A percentile compares a stretch with the other conserved stretches of the same genome.
Conservation (phyloP, 2,797 vertebrate genomes). For the Lacerta viridis region DNA sequence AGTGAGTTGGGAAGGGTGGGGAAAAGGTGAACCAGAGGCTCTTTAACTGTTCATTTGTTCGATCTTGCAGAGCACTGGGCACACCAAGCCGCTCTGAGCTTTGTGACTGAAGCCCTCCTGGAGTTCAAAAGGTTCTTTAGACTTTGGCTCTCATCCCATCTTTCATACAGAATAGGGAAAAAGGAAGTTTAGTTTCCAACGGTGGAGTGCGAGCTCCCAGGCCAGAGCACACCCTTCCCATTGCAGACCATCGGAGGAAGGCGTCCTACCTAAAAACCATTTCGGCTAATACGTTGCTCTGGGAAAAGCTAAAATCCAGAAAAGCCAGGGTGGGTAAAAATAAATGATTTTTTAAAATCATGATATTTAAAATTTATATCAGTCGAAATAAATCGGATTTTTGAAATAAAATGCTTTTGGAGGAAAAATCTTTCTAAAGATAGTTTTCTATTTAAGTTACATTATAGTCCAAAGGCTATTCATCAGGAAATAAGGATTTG, state of each 20-base stretch:
- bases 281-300: neutral
- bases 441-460: too few relatives aligned
- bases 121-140: conserved; percentile 21
- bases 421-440: too few relatives aligned
- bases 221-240: conserved; percentile 9
- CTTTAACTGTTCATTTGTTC: neutral
- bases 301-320: neutral
- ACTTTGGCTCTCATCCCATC: conserved; percentile 23
- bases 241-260: conserved; percentile 2
- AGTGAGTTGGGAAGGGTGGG: neutral
- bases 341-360: too few relatives aligned
- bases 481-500: too few relatives aligned
- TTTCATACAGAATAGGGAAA: conserved; percentile 24
- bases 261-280: neutral
- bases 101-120: neutral
- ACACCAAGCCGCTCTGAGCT: neutral
- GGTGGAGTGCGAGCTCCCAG: neutral
- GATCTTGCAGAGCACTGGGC: neutral
- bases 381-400: too few relatives aligned
- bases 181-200: conserved; percentile 29
- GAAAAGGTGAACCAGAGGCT: neutral
- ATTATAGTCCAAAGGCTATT: too few relatives aligned
- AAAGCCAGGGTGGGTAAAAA: too few relatives aligned
- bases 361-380: too few relatives aligned
- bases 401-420: too few relatives aligned